A percentile compares a stretch with the other conserved stretches of the same genome.
Evolutionary conservation across 2,113 vertebrate genomes (phyloP).

Genomic region (Cepphus grylle): DNA sequence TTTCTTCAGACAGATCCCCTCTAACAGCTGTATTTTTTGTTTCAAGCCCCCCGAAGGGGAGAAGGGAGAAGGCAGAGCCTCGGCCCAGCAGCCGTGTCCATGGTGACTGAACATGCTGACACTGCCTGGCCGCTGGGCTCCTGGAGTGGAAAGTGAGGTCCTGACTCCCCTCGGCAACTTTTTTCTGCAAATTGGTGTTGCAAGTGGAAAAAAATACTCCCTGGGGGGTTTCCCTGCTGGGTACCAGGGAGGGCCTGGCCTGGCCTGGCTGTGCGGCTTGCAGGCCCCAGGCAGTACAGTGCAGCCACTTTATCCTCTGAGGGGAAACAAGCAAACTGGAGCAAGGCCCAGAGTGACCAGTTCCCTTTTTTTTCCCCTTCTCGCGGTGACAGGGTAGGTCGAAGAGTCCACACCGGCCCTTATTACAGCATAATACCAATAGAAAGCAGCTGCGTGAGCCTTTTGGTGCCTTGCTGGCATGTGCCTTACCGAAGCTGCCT

Average conservation of each 20-base stretch:
- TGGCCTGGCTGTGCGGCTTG: not conserved
- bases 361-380: not conserved
- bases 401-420: not conserved
- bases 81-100: not conserved
- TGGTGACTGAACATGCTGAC: not conserved
- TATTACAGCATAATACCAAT: not conserved
- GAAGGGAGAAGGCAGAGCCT: not conserved
- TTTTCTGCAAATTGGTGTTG: not conserved
- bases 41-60: not conserved
- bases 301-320: not conserved
- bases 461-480: not conserved
- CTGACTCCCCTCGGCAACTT: not conserved
- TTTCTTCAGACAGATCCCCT: not conserved
- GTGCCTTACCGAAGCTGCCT: not conserved
- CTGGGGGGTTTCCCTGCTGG: not conserved
- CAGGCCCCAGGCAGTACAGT: rapidly evolving
- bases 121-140: not conserved
- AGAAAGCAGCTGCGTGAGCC: not conserved
- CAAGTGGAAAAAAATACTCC: not conserved
- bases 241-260: not conserved
- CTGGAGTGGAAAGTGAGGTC: not conserved
- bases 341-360: rapidly evolving
- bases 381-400: not conserved
- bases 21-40: not conserved
- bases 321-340: not conserved